Base-by-base conservation (phyloP, 1,140 invertebrate species). In the Sitobion miscanthi region DNA sequence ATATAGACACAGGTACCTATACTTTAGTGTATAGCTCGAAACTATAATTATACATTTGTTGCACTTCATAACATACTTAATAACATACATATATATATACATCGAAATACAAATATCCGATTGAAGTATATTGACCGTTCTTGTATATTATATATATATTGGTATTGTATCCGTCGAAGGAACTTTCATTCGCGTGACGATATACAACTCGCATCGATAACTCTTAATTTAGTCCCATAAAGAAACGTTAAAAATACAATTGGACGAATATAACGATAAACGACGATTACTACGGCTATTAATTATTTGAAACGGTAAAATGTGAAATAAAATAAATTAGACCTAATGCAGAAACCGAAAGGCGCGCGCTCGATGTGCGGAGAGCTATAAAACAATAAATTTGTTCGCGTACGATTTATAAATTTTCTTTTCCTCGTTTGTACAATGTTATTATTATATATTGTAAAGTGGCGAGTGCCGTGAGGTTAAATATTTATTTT, bases 161-260 rank as follows among this genome's bases (percentile, higher is more conserved):
- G 3, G 2, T 42, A 42, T 42, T 42, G 14, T 69, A n/a, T 8
- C 62, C 4, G 14, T n/a, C n/a, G 30, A 77, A 77, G 30, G 25
- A 77, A n/a, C 14, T 17, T 77, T 35, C 21, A 38, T 83, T 38
- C 77, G 23, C 83, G 2, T 21, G 82, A 85, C 8, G 23, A 45
- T 45, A 7, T 1, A 7, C 11, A 49, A 49, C 11, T 49, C 47
- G 8, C 47, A 85, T 47, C 45, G 85, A 49, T 47, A n/a, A 49
- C 38, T 87, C 5, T 30, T 47, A 49, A 87, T 87, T 47, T 87
- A 87, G 45, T 14, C 30, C 45, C 49, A 88, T 52, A 88, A 88
- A 88, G 20, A 52, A 88, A 54, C 49, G 47, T 52, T 89, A 23
- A 52, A 89, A 89, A 54, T 87, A 89, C 49, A 54, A 35, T 89